Evolutionary conservation across 2,888 invertebrate genomes (phyloP).

Genomic region (Nomada lathburiana): DNA sequence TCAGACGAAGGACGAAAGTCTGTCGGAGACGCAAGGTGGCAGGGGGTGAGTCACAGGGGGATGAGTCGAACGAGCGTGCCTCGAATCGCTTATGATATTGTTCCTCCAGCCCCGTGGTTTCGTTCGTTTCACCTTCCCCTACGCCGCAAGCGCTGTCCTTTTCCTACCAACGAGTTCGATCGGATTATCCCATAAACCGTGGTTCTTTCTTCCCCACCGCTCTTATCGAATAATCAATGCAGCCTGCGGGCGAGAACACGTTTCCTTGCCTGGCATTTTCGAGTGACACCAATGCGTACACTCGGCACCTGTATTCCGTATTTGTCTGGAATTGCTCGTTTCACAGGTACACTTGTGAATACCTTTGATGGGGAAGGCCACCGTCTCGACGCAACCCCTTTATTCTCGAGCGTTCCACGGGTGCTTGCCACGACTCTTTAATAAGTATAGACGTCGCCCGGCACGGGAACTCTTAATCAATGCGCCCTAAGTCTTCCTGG

Average conservation of each 20-base stretch:
- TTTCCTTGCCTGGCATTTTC: constrained; percentile 69
- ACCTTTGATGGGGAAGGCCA: neutral
- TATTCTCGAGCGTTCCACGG: neutral
- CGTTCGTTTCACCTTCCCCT: constrained; percentile 39
- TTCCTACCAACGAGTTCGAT: constrained; percentile 38
- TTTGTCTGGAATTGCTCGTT: neutral
- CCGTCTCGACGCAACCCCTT: constrained; percentile 3
- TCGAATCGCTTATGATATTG: constrained; percentile 78
- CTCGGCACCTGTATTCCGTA: constrained; percentile 3
- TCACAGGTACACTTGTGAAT: too few species aligned
- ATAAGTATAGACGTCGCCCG: constrained; percentile 35
- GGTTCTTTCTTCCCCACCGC: constrained; percentile 54
- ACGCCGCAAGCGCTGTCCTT: constrained; percentile 8
- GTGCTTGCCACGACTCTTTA: neutral
- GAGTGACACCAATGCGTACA: constrained; percentile 40
- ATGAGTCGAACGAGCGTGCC: constrained; percentile 70
- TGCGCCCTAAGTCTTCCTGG: constrained; percentile 40
- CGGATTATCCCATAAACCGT: constrained; percentile 75
- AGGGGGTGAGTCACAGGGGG: constrained; percentile 60
- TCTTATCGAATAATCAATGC: constrained; percentile 76
- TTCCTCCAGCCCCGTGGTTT: constrained; percentile 53
- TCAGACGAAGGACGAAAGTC: constrained; percentile 58
- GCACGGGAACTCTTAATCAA: constrained; percentile 48
- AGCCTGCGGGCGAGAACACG: constrained; percentile 60
- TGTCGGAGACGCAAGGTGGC: constrained; percentile 32